Evolutionary conservation across 2,113 vertebrate species (phyloP).

Genomic region (Camelus bactrianus): DNA sequence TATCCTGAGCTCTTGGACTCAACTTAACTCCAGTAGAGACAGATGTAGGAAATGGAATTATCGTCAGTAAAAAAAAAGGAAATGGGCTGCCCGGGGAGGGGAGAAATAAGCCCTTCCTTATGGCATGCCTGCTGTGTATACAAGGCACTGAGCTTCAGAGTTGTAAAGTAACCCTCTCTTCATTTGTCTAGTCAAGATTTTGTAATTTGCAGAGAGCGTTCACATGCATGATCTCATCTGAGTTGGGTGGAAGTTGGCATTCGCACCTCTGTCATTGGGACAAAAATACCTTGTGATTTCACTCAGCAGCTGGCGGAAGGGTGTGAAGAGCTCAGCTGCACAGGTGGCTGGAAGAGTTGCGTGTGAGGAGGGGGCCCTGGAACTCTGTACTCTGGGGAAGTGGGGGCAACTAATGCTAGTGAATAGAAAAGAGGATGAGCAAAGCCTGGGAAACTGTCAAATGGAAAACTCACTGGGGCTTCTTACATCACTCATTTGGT

Average conservation of each 20-base stretch:
- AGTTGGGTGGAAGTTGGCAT: slow-evolving; percentile 64
- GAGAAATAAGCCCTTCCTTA: not conserved
- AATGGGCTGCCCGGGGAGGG: no score
- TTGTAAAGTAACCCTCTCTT: not conserved
- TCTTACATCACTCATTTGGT: not conserved
- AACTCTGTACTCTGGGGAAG: not conserved
- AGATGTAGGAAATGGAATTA: not conserved
- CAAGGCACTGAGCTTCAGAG: not conserved
- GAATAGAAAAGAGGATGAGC: not conserved
- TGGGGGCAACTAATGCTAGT: not conserved
- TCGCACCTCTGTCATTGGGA: slow-evolving; percentile 67
- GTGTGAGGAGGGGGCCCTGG: not conserved
- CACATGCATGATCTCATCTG: slow-evolving; percentile 69
- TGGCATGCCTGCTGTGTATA: not conserved
- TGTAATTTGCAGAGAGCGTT: slow-evolving; percentile 38
- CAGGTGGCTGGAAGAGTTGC: slow-evolving; percentile 3
- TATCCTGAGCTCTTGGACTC: not conserved
- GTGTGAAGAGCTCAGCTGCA: slow-evolving; percentile 43
- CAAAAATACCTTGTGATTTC: slow-evolving; percentile 79
- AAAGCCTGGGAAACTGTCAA: not conserved
- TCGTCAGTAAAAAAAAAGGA: not conserved
- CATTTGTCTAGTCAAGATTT: slow-evolving; percentile 44
- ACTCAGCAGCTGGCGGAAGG: slow-evolving; percentile 59
- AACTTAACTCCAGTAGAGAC: not conserved
- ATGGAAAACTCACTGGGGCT: not conserved